Evolutionary conservation across 2,888 invertebrate genomes (phyloP), one percentile per base, ranked within the genome.

Genomic region (Actias luna): DNA sequence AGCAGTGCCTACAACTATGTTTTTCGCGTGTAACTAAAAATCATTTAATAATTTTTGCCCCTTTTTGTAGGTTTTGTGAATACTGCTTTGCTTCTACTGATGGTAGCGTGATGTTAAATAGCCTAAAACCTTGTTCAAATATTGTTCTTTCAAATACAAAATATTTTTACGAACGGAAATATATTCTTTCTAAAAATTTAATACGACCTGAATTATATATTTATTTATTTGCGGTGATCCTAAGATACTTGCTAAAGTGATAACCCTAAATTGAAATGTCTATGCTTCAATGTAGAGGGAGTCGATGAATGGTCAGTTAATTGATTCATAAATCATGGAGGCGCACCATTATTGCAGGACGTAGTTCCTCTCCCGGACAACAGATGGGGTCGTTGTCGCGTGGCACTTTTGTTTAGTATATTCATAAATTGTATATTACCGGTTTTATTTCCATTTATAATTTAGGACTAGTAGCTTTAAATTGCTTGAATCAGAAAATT

Each of bases 301-400:
- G 68, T 65, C 68, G 66, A 65, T 78, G 88, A 90, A 91, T 90
- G 90, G 90, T 90, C 91, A 89, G 83, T 87, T 90, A 91, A 91
- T 91, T 91, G 89, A 81, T 72, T 74, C 74, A 89, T 90, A 92
- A 90, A 92, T 92, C 90, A 90, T 77, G 70, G 71, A 78, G 10
- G 70, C 68, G 71, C 73, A 76, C 80, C 76, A 80, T 84, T 82
- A 78, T 76, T 72, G 73, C 72, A 71, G 72, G 73, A 72, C 68
- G 65, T 58, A 78, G 79, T 84, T 80, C 76, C 74, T 75, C 64
- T 71, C 73, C 72, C 69, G 74, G 74, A 78, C 84, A 80, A 82
- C 78, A 88, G 89, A 88, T 88, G 85, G 87, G 82, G 88, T 81
- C 79, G 78, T 75, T 75, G 75, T 78, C 75, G 72, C 76, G 69